Percentiles rank a stretch among this genome's conserved stretches.
phyloP scores from a whole-genome alignment of 2,888 invertebrate genomes.

The Tenthredo mesomela region DNA sequence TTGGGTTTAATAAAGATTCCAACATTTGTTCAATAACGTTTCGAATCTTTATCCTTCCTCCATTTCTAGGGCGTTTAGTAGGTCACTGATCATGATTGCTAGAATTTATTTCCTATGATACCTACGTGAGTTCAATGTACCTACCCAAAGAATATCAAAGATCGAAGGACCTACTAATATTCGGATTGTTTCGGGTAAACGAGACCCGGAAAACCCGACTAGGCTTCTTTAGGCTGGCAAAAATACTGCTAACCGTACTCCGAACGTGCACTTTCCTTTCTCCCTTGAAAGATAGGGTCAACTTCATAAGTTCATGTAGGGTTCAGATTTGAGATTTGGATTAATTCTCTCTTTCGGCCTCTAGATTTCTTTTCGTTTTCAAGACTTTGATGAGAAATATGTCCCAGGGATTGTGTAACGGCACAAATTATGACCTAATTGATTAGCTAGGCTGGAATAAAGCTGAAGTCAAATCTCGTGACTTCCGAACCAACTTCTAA shows the following conservation, averaged over 20 bases:
- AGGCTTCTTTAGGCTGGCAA: background rate
- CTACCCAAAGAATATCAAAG: background rate
- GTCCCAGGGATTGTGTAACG: background rate
- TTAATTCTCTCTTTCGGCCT: background rate
- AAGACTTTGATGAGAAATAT: background rate
- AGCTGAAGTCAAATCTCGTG: background rate
- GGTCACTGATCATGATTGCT: background rate
- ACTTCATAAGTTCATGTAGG: background rate
- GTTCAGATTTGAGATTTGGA: conserved; percentile 1
- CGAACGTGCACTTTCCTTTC: background rate
- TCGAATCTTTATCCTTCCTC: background rate
- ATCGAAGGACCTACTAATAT: background rate
- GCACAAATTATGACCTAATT: background rate
- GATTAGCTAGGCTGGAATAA: background rate
- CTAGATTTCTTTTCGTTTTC: background rate
- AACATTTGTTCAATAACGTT: background rate
- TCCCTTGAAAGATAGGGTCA: background rate
- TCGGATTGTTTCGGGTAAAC: background rate
- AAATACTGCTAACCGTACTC: background rate
- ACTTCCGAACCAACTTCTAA: background rate
- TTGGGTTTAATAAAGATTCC: background rate
- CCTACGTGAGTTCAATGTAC: background rate
- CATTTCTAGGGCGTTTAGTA: background rate
- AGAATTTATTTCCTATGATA: background rate
- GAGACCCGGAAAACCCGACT: background rate